Evolutionary conservation across 2,113 vertebrate genomes (phyloP), one percentile per base, ranked within the genome.

Genomic region (Lepidothrix coronata): DNA sequence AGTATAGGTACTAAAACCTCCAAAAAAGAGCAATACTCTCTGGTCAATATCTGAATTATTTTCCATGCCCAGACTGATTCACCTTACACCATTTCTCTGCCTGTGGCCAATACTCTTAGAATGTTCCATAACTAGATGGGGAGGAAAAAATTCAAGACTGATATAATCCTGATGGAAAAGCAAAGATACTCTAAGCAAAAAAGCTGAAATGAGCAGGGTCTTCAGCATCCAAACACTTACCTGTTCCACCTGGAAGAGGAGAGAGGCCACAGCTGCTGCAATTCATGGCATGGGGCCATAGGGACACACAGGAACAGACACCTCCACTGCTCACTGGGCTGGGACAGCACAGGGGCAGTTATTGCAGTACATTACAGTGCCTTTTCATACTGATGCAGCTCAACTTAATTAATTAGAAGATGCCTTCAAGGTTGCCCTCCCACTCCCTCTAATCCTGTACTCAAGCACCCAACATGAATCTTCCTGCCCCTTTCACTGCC

Each of bases 381-480:
- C 13, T 76, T 61, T 72, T 73, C 71, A 57, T 21, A 11, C 13
- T 16, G 20, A 11, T 39, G 23, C 66, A 79, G n/a, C 21, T 68
- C 20, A 35, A 41, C 7, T 51, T 35, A 27, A 28, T 88, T 86
- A 73, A 73, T 80, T 85, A 89, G 80, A 65, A 61, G 12, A 35
- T 44, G 27, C 35, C 79, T 83, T 91, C 44, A 65, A 37, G n/a
- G 67, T 61, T 65, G 30, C n/a, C 24, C 46, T 87, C 14, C 73
- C 23, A 66, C 9, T 63, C 15, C 27, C 19, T 88, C 35, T 52
- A 51, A 76, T 30, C 49, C 52, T 44, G 17, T 39, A 6, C 20
- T 82, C 15, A 30, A 39, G 70, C 30, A 55, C 11, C 9, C 25
- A 59, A 2, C 3, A 5, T 0, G 0, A 21, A 35, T 24, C 30